These are phyloP conservation scores for Ischnura elegans DNA, from an alignment of 2,888 invertebrate genomes.

Conservation along the genomic window DNA sequence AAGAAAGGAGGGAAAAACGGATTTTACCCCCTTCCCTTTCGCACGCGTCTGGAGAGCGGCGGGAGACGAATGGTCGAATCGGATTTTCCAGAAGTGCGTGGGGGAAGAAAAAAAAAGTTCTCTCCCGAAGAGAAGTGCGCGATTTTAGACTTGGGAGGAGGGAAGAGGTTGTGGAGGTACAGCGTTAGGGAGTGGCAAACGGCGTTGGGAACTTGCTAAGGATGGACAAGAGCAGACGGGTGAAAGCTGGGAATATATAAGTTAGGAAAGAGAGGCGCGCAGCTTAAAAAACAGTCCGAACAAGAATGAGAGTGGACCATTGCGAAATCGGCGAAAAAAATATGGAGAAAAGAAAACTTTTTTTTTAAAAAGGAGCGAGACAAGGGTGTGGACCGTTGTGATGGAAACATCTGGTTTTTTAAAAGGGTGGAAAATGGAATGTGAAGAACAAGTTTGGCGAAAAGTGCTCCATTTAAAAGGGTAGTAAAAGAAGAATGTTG, in stretches of 20 bases:
- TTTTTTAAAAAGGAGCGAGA: background rate
- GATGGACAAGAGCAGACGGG: background rate
- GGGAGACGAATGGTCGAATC: constrained; percentile 14
- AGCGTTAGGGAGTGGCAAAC: background rate
- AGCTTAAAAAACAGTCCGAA: background rate
- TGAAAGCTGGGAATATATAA: no score
- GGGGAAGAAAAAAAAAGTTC: constrained; percentile 13
- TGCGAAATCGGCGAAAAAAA: background rate
- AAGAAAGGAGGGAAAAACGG: background rate
- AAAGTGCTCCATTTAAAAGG: background rate
- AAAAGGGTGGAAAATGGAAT: background rate
- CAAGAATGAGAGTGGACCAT: background rate
- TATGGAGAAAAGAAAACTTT: background rate
- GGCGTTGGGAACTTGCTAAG: background rate
- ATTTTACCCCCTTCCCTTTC: background rate
- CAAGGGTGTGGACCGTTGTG: background rate
- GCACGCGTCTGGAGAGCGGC: constrained; percentile 1
- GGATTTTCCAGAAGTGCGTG: constrained; percentile 31
- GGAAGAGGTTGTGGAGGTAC: background rate
- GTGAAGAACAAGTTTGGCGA: background rate
- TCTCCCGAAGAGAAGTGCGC: background rate
- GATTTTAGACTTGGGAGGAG: background rate
- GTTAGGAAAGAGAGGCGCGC: background rate
- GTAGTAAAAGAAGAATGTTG: background rate
- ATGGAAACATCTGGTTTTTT: constrained; percentile 5